Percentiles rank a stretch among this genome's conserved stretches.
phyloP scores from a whole-genome alignment of 2,888 invertebrate genomes.

The Prosapia bicincta region DNA sequence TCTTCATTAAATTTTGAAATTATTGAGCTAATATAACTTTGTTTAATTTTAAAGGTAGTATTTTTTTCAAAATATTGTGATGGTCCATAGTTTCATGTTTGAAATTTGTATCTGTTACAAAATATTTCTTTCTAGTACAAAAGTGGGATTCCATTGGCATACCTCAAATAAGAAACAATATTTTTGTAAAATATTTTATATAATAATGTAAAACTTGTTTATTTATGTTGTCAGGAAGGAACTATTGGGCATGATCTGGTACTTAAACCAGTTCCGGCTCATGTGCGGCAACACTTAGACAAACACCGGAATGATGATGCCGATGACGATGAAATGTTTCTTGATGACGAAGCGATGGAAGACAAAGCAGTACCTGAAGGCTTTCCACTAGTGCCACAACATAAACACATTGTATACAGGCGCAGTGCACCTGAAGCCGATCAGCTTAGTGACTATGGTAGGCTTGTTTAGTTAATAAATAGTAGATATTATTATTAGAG shows the following conservation, averaged over 20 bases:
- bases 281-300: slow-evolving; percentile 50
- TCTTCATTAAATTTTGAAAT: too few relatives aligned
- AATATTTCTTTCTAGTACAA: too few relatives aligned
- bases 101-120: too few relatives aligned
- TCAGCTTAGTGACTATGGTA: slow-evolving; percentile 78
- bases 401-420: slow-evolving; percentile 70
- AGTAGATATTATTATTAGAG: too few relatives aligned
- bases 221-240: slow-evolving; percentile 67
- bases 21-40: too few relatives aligned
- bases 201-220: not conserved
- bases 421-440: slow-evolving; percentile 53
- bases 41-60: too few relatives aligned
- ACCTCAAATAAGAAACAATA: too few relatives aligned
- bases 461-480: slow-evolving; percentile 45
- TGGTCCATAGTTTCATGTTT: too few relatives aligned
- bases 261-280: slow-evolving; percentile 78
- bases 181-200: not conserved
- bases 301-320: slow-evolving; percentile 50
- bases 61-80: too few relatives aligned
- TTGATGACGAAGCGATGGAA: slow-evolving; percentile 32
- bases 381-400: slow-evolving; percentile 30
- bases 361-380: slow-evolving; percentile 34
- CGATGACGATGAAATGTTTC: slow-evolving; percentile 44
- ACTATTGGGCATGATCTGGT: slow-evolving; percentile 87
- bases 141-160: too few relatives aligned